Evolutionary conservation across 2,113 vertebrate genomes (phyloP), one percentile per base, ranked within the genome.

Genomic region (Phalacrocorax carbo): DNA sequence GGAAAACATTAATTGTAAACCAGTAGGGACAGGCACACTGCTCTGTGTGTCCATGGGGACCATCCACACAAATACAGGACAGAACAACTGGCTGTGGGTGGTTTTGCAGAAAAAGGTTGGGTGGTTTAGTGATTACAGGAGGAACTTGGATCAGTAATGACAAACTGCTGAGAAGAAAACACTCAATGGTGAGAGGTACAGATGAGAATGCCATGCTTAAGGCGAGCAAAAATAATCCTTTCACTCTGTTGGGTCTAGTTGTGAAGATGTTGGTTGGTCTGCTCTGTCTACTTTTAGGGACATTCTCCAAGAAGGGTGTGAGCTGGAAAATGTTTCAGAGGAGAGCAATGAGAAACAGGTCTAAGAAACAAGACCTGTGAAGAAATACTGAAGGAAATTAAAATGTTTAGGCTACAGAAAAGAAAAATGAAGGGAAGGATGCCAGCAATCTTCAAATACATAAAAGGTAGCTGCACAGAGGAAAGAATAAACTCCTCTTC

Each of bases 61-160:
- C 16, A 49, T 22, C 42, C 1, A 0, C 65, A 54, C 52, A 22
- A 55, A 34, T 11, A 32, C 26, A 10, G 27, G 38, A 57, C 40
- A 46, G 44, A 48, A 23, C 36, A 68, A 5, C 5, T 0, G 1
- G 21, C 52, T 80, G 44, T 2, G 3, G 68, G 58, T 0, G 1
- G 36, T 36, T 92, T 30, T 61, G 54, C 58, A 85, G 75, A 55
- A 82, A n/a, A 71, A 23, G 7, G 7, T 72, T 65, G 25, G 8
- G 23, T 27, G 38, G 13, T 82, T 94, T 55, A 52, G 30, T 11
- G 62, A 38, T 49, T 82, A 71, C 14, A 27, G 75, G 49, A 65
- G 72, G 57, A 48, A 34, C 27, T 36, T 40, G 78, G 27, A 75
- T 71, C 69, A 23, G 42, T 19, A 51, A 16, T 2, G 34, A 58